Conservation (phyloP, 2,797 vertebrate genomes). For the Echeneis naucrates region DNA sequence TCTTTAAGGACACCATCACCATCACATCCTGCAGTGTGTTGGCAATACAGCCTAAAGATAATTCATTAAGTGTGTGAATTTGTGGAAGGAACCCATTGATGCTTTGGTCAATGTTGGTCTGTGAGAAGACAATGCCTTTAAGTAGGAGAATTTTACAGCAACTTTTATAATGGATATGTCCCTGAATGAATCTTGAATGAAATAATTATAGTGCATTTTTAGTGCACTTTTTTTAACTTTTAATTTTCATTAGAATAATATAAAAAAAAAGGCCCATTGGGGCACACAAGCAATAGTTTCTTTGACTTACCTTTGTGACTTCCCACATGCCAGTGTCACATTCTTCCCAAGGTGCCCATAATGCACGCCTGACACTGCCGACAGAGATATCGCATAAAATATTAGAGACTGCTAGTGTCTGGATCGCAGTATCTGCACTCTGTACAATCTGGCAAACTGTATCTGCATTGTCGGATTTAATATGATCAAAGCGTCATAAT, state of each 20-base stretch:
- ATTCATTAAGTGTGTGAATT: no score
- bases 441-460: conserved; percentile 35
- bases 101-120: neutral
- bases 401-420: conserved; percentile 37
- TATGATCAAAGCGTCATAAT: conserved; percentile 54
- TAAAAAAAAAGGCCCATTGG: neutral
- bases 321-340: conserved; percentile 83
- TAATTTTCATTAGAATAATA: neutral
- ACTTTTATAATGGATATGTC: neutral
- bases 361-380: conserved; percentile 82
- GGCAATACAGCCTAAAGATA: no score
- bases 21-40: neutral
- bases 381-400: conserved; percentile 55
- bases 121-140: neutral
- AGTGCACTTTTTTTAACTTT: neutral
- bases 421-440: conserved; percentile 19
- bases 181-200: neutral
- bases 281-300: neutral
- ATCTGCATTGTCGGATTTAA: conserved; percentile 46
- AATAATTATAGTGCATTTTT: no score
- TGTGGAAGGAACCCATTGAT: neutral
- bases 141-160: neutral
- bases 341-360: conserved; percentile 81
- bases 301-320: conserved; percentile 74
- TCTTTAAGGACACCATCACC: neutral